A percentile compares a stretch with the other conserved stretches of the same genome.
phyloP scores from a whole-genome alignment of 2,888 invertebrate species.

The Amitus sp. region DNA sequence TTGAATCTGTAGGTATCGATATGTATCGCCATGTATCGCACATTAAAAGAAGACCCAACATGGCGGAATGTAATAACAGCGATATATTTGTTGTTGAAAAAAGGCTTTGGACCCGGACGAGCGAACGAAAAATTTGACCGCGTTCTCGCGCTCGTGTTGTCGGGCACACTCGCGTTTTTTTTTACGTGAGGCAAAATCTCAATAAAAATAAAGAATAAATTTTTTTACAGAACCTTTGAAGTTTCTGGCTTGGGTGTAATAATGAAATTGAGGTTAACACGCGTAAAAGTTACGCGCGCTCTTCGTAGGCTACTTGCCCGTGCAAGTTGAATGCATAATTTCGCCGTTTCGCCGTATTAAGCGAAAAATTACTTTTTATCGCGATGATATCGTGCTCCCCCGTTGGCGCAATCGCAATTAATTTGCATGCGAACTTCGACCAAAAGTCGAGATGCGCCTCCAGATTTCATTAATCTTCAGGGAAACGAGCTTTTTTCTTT shows the following conservation, averaged over 20 bases:
- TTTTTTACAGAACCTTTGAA: no score
- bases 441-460: background rate
- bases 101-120: no score
- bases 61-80: no score
- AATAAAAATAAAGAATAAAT: background rate
- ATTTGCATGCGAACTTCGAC: slow-evolving; percentile 4
- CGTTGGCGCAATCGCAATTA: slow-evolving; percentile 1
- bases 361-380: slow-evolving; percentile 29
- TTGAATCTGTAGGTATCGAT: no score
- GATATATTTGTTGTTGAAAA: no score
- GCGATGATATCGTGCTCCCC: slow-evolving; percentile 16
- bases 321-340: slow-evolving; percentile 34
- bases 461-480: slow-evolving; percentile 3
- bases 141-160: no score
- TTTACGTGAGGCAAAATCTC: no score
- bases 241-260: slow-evolving; percentile 16
- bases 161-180: no score
- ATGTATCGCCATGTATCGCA: no score
- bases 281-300: slow-evolving; percentile 28
- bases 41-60: no score
- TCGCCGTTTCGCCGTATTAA: slow-evolving; percentile 23
- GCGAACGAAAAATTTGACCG: no score
- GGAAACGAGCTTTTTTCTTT: slow-evolving; percentile 5
- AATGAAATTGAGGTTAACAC: slow-evolving; percentile 32
- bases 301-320: slow-evolving; percentile 25